phyloP scores from a whole-genome alignment of 2,113 vertebrate species.

The Leucopsar rothschildi region DNA sequence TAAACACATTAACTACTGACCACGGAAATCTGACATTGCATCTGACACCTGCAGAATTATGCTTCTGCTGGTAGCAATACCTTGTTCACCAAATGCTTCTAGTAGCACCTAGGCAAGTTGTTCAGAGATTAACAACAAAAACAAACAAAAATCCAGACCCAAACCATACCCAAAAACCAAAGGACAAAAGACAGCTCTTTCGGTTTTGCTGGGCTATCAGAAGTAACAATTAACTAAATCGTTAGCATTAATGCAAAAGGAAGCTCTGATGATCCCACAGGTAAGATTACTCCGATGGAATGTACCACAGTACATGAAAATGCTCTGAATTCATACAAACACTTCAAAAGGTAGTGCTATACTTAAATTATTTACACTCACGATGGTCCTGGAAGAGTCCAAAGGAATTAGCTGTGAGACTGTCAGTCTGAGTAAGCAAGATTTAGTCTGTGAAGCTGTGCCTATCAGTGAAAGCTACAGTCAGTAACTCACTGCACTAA shows the following conservation, averaged over 20 bases:
- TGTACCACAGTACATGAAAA: background rate
- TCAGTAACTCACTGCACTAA: background rate
- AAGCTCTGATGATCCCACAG: background rate
- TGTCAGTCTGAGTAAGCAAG: background rate
- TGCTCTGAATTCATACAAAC: background rate
- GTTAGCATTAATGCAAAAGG: background rate
- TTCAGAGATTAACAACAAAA: background rate
- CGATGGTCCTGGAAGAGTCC: background rate
- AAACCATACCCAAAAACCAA: background rate
- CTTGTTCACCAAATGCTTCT: background rate
- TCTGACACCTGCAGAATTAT: background rate
- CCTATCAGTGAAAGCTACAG: background rate
- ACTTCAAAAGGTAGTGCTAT: fast-evolving
- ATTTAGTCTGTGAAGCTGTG: background rate
- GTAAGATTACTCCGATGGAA: background rate
- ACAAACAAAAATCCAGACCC: background rate
- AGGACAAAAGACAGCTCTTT: background rate
- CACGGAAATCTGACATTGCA: background rate
- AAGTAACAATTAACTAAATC: background rate
- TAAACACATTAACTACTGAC: background rate
- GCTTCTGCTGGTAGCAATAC: background rate
- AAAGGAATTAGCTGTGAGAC: background rate
- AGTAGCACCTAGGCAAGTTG: background rate
- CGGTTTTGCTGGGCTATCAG: background rate
- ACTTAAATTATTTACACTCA: background rate